phyloP scores from a whole-genome alignment of 2,797 vertebrate genomes.

The Halcyon badia region DNA sequence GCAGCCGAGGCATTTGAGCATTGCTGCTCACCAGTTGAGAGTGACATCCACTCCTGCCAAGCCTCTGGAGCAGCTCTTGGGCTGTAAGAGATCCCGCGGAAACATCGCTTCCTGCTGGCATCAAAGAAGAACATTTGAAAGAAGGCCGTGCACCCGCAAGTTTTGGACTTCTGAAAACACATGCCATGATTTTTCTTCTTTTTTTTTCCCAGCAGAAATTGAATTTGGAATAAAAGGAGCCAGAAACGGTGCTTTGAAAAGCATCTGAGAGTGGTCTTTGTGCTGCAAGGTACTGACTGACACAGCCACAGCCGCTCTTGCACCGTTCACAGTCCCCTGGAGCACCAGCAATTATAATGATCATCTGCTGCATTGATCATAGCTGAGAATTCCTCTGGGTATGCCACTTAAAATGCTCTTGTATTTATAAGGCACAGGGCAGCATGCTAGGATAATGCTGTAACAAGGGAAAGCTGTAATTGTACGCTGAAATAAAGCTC shows the following conservation, averaged over 20 bases:
- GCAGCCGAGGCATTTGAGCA: background rate
- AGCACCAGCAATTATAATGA: background rate
- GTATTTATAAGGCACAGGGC: background rate
- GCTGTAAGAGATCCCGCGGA: background rate
- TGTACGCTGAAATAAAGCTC: background rate
- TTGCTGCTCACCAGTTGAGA: background rate
- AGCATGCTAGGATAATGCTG: background rate
- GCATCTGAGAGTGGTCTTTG: background rate
- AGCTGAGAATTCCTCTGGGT: background rate
- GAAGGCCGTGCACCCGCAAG: background rate
- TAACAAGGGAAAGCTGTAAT: background rate
- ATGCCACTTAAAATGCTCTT: background rate
- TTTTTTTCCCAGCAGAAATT: background rate
- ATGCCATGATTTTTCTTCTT: background rate
- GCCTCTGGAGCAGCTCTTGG: constrained; percentile 8
- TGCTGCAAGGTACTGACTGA: background rate
- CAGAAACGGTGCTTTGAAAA: background rate
- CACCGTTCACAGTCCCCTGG: background rate
- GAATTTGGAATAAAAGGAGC: background rate
- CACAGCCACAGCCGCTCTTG: background rate
- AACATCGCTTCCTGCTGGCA: constrained; percentile 56
- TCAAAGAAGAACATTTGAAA: constrained; percentile 25
- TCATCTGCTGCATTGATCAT: background rate
- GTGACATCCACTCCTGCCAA: background rate
- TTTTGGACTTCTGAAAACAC: background rate